Conservation (phyloP, 53 echinoderm and acorn worm species). For the Pentamera pediparva region DNA sequence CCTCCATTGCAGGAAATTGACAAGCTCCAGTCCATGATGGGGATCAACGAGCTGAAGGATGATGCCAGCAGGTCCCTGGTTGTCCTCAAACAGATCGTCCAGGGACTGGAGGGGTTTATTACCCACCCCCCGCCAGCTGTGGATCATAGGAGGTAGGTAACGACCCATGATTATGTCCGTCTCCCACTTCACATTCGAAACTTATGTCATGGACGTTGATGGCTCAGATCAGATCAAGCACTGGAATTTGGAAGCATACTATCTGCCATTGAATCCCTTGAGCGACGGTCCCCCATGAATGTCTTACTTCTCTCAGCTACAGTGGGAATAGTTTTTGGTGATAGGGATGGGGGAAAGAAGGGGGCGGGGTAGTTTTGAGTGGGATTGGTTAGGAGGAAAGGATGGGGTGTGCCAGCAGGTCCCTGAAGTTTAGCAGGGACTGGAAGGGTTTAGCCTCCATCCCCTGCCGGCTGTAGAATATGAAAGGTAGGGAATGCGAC, state of each 20-base stretch:
- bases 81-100: constrained; percentile 50
- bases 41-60: constrained; percentile 56
- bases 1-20: constrained; percentile 68
- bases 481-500: no score
- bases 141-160: constrained; percentile 14
- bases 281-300: neutral
- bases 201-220: no score
- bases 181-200: no score
- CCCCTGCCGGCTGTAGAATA: no score
- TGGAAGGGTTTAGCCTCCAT: no score
- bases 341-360: neutral
- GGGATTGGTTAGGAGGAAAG: no score
- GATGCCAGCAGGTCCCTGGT: constrained; percentile 54
- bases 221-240: no score
- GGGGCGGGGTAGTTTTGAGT: neutral
- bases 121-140: neutral
- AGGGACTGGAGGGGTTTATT: constrained; percentile 49
- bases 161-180: no score
- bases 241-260: no score
- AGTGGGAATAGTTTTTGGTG: neutral
- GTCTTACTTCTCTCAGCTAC: neutral
- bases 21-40: constrained; percentile 56
- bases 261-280: no score
- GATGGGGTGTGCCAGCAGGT: no score
- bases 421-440: no score